Percentiles rank a stretch among this genome's conserved stretches.
These are phyloP conservation scores for Sebastes nivosus DNA, from an alignment of 2,797 vertebrate genomes.

Conservation along the genomic window DNA sequence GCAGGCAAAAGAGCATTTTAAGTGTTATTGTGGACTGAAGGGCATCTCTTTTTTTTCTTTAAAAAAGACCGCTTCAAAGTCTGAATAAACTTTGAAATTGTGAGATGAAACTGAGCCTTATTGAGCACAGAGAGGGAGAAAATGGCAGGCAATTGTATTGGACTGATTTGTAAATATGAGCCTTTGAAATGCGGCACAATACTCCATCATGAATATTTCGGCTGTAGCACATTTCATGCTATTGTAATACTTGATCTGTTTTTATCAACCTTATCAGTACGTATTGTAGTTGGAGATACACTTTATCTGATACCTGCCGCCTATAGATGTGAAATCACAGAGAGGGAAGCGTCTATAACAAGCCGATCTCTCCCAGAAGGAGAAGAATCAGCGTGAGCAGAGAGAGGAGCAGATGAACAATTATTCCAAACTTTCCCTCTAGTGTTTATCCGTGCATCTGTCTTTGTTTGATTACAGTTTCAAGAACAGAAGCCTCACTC, in stretches of 20 bases:
- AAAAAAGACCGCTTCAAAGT: slow-evolving; percentile 75
- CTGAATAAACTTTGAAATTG: slow-evolving; percentile 84
- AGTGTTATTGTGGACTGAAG: slow-evolving; percentile 78
- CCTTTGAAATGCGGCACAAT: slow-evolving; percentile 71
- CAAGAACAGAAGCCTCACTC: slow-evolving; percentile 57
- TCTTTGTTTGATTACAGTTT: slow-evolving; percentile 76
- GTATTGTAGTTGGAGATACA: slow-evolving; percentile 52
- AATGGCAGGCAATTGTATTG: slow-evolving; percentile 72
- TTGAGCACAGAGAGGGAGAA: slow-evolving; percentile 75
- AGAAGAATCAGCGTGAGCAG: slow-evolving; percentile 5
- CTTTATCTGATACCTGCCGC: slow-evolving; percentile 16
- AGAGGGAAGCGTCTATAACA: background rate
- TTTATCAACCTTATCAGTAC: slow-evolving; percentile 72
- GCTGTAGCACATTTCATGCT: slow-evolving; percentile 39
- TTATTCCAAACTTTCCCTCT: slow-evolving; percentile 67
- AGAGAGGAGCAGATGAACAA: slow-evolving; percentile 47
- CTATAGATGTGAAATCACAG: slow-evolving; percentile 44
- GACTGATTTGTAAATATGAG: slow-evolving; percentile 83
- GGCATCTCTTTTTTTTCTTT: slow-evolving; percentile 45
- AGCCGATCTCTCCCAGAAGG: background rate
- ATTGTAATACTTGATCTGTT: slow-evolving; percentile 64
- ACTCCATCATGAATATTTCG: slow-evolving; percentile 70
- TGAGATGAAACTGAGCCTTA: slow-evolving; percentile 72
- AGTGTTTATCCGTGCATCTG: slow-evolving; percentile 73
- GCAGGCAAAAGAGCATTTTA: slow-evolving; percentile 78